phyloP scores from a whole-genome alignment of 2,113 vertebrate genomes.

The Chaetodon trifascialis region DNA sequence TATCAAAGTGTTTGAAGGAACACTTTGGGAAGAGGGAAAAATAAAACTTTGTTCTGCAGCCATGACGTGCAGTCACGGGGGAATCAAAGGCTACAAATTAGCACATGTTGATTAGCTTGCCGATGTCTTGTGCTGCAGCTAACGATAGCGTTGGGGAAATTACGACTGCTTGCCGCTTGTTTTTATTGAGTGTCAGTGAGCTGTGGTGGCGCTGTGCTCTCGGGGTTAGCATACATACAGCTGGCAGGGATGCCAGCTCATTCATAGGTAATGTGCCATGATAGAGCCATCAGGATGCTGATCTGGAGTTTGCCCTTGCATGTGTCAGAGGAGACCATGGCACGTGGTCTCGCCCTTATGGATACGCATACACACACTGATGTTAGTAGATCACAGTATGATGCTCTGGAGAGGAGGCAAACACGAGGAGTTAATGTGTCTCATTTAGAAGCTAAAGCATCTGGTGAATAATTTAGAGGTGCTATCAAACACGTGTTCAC shows the following conservation, averaged over 20 bases:
- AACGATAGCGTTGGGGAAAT: neutral
- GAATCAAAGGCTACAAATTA: conserved; percentile 34
- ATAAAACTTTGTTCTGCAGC: conserved; percentile 18
- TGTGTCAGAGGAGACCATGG: conserved; percentile 45
- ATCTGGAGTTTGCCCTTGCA: conserved; percentile 47
- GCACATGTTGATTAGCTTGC: conserved; percentile 24
- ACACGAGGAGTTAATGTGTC: conserved; percentile 21
- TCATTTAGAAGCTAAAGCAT: conserved; percentile 49
- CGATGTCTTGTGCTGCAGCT: neutral
- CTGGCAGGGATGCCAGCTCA: conserved; percentile 12
- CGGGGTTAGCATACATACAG: conserved; percentile 9
- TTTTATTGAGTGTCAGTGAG: conserved; percentile 7
- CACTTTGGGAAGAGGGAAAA: neutral
- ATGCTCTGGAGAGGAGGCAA: neutral
- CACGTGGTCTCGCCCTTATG: conserved; percentile 10
- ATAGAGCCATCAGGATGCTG: conserved; percentile 63
- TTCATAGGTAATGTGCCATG: conserved; percentile 65
- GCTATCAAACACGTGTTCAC: neutral
- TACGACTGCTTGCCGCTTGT: neutral
- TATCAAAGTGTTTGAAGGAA: conserved; percentile 19
- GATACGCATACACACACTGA: neutral
- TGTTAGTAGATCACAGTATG: neutral
- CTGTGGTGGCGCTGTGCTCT: neutral
- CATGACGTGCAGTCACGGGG: conserved; percentile 2
- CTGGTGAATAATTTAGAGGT: conserved; percentile 48